Percentiles rank a stretch among this genome's conserved stretches.
Evolutionary conservation across 2,888 invertebrate species (phyloP).

Genomic region (Drosophila bunnanda): DNA sequence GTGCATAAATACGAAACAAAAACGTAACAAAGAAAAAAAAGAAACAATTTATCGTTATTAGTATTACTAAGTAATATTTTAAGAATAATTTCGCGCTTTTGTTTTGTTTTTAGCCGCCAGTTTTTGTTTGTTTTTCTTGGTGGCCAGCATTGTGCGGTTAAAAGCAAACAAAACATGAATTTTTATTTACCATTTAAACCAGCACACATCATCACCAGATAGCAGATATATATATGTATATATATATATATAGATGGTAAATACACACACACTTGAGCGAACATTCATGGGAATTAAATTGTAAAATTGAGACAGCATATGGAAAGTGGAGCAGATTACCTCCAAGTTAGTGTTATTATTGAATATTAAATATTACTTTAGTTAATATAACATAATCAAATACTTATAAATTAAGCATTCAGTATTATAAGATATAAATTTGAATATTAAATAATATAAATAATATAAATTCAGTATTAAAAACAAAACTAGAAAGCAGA

Average conservation of each 20-base stretch:
- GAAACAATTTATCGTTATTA: conserved; percentile 58
- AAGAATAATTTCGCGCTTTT: conserved; percentile 24
- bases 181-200: conserved; percentile 52
- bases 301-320: conserved; percentile 22
- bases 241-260: background rate
- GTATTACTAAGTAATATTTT: conserved; percentile 70
- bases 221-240: conserved; percentile 14
- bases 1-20: conserved; percentile 2
- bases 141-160: conserved; percentile 24
- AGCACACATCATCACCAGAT: conserved; percentile 20
- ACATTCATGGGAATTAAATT: conserved; percentile 21
- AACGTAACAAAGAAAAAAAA: conserved; percentile 2
- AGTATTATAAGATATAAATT: background rate
- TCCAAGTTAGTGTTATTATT: background rate
- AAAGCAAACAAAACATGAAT: conserved; percentile 48
- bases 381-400: background rate
- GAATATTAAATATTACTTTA: background rate
- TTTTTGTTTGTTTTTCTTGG: conserved; percentile 30
- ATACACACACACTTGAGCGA: conserved; percentile 3
- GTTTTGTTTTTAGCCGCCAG: conserved; percentile 35
- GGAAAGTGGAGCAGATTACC: conserved; percentile 3
- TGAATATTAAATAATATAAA: background rate
- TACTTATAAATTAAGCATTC: background rate
- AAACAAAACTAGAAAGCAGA: no score
- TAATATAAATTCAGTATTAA: background rate